Percentiles rank a stretch among this genome's conserved stretches.
Evolutionary conservation across 1,140 invertebrate genomes (phyloP).

Genomic region (Calycopis cecrops): DNA sequence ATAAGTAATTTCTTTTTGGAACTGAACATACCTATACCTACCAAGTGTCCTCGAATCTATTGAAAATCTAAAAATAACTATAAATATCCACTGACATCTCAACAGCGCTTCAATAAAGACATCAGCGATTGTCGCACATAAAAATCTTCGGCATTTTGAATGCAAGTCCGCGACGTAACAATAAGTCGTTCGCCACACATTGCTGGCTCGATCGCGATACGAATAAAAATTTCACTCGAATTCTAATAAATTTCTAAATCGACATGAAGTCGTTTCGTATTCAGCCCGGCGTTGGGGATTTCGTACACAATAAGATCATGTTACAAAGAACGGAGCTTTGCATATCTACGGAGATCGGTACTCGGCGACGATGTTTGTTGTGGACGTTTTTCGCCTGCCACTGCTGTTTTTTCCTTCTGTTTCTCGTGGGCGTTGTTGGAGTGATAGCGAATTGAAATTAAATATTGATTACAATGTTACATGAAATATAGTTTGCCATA

Average conservation of each 20-base stretch:
- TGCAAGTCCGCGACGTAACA: constrained; percentile 43
- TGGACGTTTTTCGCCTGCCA: constrained; percentile 37
- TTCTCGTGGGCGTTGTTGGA: constrained; percentile 14
- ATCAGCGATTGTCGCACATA: constrained; percentile 28
- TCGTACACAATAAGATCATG: constrained; percentile 63
- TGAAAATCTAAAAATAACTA: too few species aligned
- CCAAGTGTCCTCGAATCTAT: too few species aligned
- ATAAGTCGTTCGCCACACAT: constrained; percentile 39
- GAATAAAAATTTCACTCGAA: constrained; percentile 54
- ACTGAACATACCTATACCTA: too few species aligned
- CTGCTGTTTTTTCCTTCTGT: constrained; percentile 37
- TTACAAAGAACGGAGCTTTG: constrained; percentile 55
- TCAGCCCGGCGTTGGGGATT: constrained; percentile 46
- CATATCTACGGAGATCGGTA: constrained; percentile 47
- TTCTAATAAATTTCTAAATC: constrained; percentile 71
- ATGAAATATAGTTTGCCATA: too few species aligned
- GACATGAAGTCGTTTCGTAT: constrained; percentile 61
- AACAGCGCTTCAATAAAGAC: constrained; percentile 9
- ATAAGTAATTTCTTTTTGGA: too few species aligned
- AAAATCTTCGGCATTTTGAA: constrained; percentile 35
- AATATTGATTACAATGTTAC: too few species aligned
- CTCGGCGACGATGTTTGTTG: constrained; percentile 33
- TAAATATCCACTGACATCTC: neutral
- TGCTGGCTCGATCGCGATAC: constrained; percentile 33
- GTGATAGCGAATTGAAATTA: constrained; percentile 2